phyloP scores from a whole-genome alignment of 1,140 invertebrate genomes.

The Paralvinella palmiformis region DNA sequence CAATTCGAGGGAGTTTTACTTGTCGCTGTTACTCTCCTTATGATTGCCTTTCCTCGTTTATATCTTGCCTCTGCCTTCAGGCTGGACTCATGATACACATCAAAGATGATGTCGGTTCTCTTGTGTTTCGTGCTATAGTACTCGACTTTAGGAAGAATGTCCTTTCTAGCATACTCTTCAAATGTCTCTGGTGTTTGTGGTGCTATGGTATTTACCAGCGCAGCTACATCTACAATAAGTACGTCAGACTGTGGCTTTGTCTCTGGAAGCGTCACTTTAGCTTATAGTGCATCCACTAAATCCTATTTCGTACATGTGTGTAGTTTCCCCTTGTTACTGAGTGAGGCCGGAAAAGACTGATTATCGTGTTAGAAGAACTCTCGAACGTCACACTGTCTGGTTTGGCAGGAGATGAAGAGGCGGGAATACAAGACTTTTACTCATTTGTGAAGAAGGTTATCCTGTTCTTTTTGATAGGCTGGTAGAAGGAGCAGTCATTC shows the following conservation, averaged over 20 bases:
- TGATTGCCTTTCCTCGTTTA: slow-evolving; percentile 16
- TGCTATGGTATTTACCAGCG: slow-evolving; percentile 20
- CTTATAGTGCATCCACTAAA: background rate
- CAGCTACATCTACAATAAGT: slow-evolving; percentile 22
- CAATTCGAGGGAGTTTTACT: slow-evolving; percentile 4
- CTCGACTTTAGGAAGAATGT: slow-evolving; percentile 12
- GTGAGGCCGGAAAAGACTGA: slow-evolving; percentile 12
- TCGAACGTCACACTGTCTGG: slow-evolving; percentile 10
- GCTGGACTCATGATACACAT: slow-evolving; percentile 22
- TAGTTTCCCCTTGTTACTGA: slow-evolving; percentile 7
- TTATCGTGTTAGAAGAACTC: slow-evolving; percentile 18
- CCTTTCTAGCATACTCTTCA: slow-evolving; percentile 18
- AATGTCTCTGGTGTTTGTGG: slow-evolving; percentile 18
- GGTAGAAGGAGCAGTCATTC: background rate
- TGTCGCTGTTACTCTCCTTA: slow-evolving; percentile 7
- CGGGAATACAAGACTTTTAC: background rate
- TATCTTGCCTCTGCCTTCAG: slow-evolving; percentile 14
- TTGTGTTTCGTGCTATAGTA: slow-evolving; percentile 36
- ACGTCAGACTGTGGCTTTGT: background rate
- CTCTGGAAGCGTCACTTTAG: background rate
- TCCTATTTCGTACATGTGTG: background rate
- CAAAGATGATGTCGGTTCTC: slow-evolving; percentile 22
- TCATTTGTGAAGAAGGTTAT: background rate
- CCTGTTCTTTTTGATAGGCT: background rate
- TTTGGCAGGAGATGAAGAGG: slow-evolving; percentile 24